Evolutionary conservation across 2,888 invertebrate genomes (phyloP), one percentile per base, ranked within the genome.

Genomic region (Synergus japonicus): DNA sequence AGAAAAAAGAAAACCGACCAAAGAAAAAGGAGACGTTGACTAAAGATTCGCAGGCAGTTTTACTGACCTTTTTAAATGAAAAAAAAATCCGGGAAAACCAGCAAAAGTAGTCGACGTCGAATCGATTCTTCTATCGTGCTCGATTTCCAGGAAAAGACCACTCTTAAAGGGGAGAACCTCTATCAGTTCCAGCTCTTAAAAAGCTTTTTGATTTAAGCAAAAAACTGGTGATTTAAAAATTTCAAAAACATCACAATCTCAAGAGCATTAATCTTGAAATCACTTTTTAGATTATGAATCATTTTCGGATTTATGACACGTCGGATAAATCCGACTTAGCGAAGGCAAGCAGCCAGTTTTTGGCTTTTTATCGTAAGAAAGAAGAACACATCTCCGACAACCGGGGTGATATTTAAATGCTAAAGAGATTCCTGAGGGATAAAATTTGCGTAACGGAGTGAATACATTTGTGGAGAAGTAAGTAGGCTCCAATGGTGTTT

Each of bases 81-180:
- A 54, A 15, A 29, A 29, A 29, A 29, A 29, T 29, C 54, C 54
- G 8, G 15, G n/a, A 54, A 43, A 54, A 54, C n/a, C 54, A 54
- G 54, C 54, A 54, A 54, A 54, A 54, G 54, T 54, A 54, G 54
- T n/a, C 54, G 54, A 54, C 54, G n/a, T 54, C 54, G n/a, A 54
- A 54, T 54, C 54, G 54, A 54, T 54, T n/a, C 54, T 54, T 54
- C 54, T 54, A 54, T 54, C n/a, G n/a, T 54, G 54, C 54, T n/a
- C n/a, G n/a, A n/a, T 12, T 54, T 54, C 54, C 54, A 54, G 54
- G n/a, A 54, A 54, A n/a, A 54, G 54, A 54, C n/a, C n/a, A 54
- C 54, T 54, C n/a, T n/a, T 54, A 54, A 54, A 54, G 54, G 54
- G n/a, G n/a, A 54, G 54, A n/a, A 54, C 54, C 54, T 8, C 54